A percentile compares a stretch with the other conserved stretches of the same genome.
Conservation (phyloP, 2,888 invertebrate genomes). For the Xylota sylvarum region DNA sequence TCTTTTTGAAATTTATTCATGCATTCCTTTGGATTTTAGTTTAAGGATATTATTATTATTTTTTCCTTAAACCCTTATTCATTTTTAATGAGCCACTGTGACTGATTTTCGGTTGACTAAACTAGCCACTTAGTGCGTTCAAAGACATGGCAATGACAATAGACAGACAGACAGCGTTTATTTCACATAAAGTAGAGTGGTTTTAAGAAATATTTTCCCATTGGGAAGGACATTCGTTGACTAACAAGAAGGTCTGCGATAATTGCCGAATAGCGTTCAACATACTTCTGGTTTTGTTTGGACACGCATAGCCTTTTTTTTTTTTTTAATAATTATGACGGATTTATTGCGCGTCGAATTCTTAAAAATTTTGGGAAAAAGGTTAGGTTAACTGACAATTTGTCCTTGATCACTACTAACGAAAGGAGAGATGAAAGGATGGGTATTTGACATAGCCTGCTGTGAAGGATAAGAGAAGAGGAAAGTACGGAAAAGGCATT, state of each 20-base stretch:
- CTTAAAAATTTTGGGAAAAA: background rate
- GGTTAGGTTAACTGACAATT: no score
- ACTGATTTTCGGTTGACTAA: conserved; percentile 8
- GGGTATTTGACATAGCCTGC: no score
- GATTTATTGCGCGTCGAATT: background rate
- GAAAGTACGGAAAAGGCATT: no score
- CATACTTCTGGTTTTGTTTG: background rate
- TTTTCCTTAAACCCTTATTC: background rate
- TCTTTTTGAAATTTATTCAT: conserved; percentile 6
- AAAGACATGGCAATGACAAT: conserved; percentile 2
- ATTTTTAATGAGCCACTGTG: conserved; percentile 22
- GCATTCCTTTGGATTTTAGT: background rate
- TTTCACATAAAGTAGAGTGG: background rate
- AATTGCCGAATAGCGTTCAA: background rate
- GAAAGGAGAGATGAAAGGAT: no score
- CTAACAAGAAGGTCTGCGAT: background rate
- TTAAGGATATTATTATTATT: conserved; percentile 13
- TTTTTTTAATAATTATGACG: background rate
- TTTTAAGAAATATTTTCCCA: background rate
- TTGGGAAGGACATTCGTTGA: background rate
- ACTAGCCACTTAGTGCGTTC: background rate
- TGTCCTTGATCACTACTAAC: no score
- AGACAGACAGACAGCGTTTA: background rate
- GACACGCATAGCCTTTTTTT: background rate
- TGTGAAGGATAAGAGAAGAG: no score